Conservation (phyloP, 2,797 vertebrate species). For the Macroramphosus scolopax region DNA sequence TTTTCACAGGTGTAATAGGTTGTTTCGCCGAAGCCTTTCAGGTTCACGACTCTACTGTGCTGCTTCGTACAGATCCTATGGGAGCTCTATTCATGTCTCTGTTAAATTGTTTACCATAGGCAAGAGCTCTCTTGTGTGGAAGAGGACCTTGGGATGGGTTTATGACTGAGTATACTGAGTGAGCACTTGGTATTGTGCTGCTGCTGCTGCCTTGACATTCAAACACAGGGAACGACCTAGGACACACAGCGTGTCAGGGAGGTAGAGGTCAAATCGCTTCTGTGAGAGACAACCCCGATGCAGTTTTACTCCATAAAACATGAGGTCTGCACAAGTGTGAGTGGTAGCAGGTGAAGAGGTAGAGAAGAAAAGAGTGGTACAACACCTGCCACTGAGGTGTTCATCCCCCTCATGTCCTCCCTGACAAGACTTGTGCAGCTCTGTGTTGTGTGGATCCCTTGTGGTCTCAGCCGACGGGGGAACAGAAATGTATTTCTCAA, state of each 20-base stretch:
- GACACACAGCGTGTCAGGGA: slow-evolving; percentile 35
- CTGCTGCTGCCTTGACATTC: slow-evolving; percentile 56
- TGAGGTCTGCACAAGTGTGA: slow-evolving; percentile 29
- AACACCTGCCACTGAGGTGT: slow-evolving; percentile 40
- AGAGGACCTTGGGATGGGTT: slow-evolving; percentile 34
- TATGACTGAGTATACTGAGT: slow-evolving; percentile 29
- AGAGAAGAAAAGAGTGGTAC: slow-evolving; percentile 32
- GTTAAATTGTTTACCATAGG: slow-evolving; percentile 52
- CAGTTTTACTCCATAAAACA: slow-evolving; percentile 53
- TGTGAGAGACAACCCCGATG: slow-evolving; percentile 49
- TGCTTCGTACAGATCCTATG: slow-evolving; percentile 22
- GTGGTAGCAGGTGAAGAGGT: slow-evolving; percentile 24
- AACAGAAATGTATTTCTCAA: slow-evolving; percentile 55
- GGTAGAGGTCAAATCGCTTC: slow-evolving; percentile 43
- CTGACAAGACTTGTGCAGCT: too few relatives aligned
- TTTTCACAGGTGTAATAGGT: slow-evolving; percentile 15
- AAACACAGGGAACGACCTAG: slow-evolving; percentile 49
- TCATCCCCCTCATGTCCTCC: slow-evolving; percentile 19
- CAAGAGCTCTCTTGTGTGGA: slow-evolving; percentile 36
- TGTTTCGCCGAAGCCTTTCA: too few relatives aligned
- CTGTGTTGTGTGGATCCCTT: too few relatives aligned
- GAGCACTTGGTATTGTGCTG: slow-evolving; percentile 33
- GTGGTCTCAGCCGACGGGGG: too few relatives aligned
- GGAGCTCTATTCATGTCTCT: slow-evolving; percentile 45
- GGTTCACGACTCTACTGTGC: too few relatives aligned